Conservation (phyloP, 2,797 vertebrate genomes). For the Coregonus ussuriensis region DNA sequence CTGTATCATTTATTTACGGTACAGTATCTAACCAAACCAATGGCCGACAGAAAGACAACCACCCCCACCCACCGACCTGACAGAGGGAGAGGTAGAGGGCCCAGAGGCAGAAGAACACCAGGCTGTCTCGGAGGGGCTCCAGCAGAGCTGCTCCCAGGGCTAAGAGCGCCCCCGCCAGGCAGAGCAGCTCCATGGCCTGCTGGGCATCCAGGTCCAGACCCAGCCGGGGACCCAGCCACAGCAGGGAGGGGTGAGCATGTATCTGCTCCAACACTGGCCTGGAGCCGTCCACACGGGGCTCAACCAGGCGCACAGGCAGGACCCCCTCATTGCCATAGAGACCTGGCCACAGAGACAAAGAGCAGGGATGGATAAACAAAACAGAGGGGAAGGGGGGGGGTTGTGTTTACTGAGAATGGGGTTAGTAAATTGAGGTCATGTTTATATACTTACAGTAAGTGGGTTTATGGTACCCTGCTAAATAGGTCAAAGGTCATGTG, state of each 20-base stretch:
- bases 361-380: background rate
- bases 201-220: slow-evolving; percentile 73
- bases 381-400: background rate
- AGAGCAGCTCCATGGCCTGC: slow-evolving; percentile 79
- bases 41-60: background rate
- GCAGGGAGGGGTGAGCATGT: slow-evolving; percentile 71
- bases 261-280: slow-evolving; percentile 74
- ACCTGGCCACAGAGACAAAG: slow-evolving; percentile 55
- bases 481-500: background rate
- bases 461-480: too few species aligned
- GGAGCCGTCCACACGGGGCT: slow-evolving; percentile 57
- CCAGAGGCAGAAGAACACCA: slow-evolving; percentile 76
- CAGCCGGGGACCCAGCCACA: slow-evolving; percentile 74
- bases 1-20: background rate
- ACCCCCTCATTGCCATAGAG: slow-evolving; percentile 78
- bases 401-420: background rate
- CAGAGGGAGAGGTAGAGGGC: slow-evolving; percentile 73
- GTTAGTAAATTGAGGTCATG: too few species aligned
- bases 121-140: slow-evolving; percentile 63
- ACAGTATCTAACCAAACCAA: too few species aligned
- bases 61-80: slow-evolving; percentile 61
- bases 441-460: too few species aligned
- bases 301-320: slow-evolving; percentile 68
- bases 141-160: slow-evolving; percentile 70
- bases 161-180: slow-evolving; percentile 70